These are phyloP conservation scores for Halesus radiatus DNA, from an alignment of 1,140 invertebrate genomes.

Conservation along the genomic window DNA sequence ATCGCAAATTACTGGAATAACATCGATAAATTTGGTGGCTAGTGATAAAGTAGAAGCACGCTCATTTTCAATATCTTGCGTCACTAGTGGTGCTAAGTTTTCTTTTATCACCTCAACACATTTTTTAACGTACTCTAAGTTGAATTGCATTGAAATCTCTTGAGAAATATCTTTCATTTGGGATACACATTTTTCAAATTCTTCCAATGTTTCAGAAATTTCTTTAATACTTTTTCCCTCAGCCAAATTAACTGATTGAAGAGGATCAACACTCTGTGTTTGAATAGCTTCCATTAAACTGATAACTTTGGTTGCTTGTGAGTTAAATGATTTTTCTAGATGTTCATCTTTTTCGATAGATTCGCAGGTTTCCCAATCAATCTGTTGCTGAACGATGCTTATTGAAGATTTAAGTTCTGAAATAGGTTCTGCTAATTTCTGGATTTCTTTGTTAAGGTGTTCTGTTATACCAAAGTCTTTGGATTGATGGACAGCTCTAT, in stretches of 20 bases:
- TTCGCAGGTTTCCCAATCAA: neutral
- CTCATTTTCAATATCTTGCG: neutral
- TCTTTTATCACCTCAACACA: neutral
- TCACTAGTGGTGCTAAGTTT: neutral
- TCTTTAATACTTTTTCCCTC: neutral
- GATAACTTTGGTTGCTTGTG: neutral
- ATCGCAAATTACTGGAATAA: neutral
- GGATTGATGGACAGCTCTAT: too few relatives aligned
- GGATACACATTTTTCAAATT: neutral
- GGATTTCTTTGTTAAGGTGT: neutral
- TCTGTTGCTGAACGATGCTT: neutral
- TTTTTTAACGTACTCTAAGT: neutral
- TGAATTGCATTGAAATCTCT: neutral
- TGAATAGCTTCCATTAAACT: constrained; percentile 8
- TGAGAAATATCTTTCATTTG: neutral
- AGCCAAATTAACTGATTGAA: neutral
- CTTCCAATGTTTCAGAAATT: neutral
- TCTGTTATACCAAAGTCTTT: neutral
- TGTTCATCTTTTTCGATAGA: neutral
- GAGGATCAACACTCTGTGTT: neutral
- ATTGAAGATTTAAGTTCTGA: neutral
- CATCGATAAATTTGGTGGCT: neutral
- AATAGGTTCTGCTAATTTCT: neutral
- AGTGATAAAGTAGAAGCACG: neutral
- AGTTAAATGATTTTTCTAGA: constrained; percentile 1